Conservation (phyloP, 2,888 invertebrate species). For the Carabus problematicus region DNA sequence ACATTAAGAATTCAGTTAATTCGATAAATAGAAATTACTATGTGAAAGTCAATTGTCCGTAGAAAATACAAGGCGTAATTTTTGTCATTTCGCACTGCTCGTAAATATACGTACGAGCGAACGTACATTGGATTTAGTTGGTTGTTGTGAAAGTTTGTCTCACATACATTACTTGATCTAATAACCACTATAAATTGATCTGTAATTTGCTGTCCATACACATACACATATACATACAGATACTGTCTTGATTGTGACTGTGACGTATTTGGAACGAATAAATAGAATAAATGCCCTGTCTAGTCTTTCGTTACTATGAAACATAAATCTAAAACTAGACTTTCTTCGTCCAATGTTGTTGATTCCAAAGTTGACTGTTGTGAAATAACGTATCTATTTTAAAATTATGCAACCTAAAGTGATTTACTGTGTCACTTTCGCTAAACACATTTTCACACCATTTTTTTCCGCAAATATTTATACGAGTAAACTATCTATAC, state of each 20-base stretch:
- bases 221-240: background rate
- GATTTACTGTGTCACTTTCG: conserved; percentile 28
- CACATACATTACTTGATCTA: background rate
- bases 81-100: conserved; percentile 7
- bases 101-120: background rate
- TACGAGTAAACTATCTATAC: conserved; percentile 10
- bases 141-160: background rate
- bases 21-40: conserved; percentile 27
- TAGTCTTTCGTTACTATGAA: conserved; percentile 27
- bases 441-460: conserved; percentile 21
- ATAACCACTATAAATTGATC: conserved; percentile 25
- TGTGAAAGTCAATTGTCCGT: conserved; percentile 26
- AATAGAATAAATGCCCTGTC: conserved; percentile 12
- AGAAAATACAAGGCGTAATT: conserved; percentile 12
- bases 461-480: conserved; percentile 18
- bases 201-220: conserved; percentile 2
- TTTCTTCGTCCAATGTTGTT: conserved; percentile 24
- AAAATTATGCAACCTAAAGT: conserved; percentile 30
- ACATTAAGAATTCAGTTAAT: conserved; percentile 26
- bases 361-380: conserved; percentile 5
- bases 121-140: background rate
- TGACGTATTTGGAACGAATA: conserved; percentile 31
- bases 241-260: background rate
- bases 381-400: conserved; percentile 35
- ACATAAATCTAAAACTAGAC: conserved; percentile 33